These are phyloP conservation scores for Ceyx cyanopectus DNA, from an alignment of 2,113 vertebrate genomes.

Conservation along the genomic window DNA sequence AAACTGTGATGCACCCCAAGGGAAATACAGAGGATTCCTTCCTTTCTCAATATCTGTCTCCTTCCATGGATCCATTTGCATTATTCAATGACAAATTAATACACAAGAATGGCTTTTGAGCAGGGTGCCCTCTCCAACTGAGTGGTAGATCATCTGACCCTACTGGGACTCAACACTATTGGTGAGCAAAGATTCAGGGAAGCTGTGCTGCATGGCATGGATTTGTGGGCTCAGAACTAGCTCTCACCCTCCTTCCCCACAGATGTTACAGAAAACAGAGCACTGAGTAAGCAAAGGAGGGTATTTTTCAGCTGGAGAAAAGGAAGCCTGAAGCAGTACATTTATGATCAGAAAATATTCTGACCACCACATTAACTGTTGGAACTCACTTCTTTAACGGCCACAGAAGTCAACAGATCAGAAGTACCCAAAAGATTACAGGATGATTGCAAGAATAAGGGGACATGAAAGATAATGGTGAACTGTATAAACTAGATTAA, in stretches of 20 bases:
- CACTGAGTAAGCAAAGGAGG: background rate
- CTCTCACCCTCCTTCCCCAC: background rate
- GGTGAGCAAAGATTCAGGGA: background rate
- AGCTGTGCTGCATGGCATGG: background rate
- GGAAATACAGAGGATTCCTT: background rate
- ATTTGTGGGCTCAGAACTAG: background rate
- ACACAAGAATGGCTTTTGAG: background rate
- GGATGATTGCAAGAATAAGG: background rate
- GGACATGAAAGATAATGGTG: background rate
- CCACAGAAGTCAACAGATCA: background rate
- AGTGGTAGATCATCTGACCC: background rate
- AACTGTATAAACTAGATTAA: background rate
- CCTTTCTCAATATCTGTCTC: background rate
- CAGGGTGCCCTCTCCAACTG: background rate
- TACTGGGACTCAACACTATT: background rate
- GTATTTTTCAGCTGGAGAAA: background rate
- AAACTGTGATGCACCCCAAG: background rate
- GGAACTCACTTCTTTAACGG: background rate
- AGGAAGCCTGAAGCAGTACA: background rate
- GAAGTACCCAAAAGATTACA: background rate
- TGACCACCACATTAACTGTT: background rate
- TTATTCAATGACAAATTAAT: accelerated
- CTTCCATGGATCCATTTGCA: background rate
- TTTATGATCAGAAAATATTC: background rate
- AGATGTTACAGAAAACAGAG: background rate